Evolutionary conservation across 2,888 invertebrate genomes (phyloP).

Genomic region (Cylloceria caligata): DNA sequence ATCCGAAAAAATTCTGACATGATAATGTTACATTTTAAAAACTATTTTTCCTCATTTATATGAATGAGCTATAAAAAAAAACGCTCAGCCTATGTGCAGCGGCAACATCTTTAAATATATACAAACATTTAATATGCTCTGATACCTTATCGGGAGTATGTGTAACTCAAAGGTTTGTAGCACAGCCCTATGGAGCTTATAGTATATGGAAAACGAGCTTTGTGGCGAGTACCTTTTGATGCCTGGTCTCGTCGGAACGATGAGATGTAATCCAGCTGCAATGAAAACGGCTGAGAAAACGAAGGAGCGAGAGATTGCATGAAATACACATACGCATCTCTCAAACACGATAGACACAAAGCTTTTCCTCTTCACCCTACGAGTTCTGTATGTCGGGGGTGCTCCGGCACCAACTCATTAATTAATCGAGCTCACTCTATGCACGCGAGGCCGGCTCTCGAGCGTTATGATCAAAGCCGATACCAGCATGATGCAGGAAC

Average conservation of each 20-base stretch:
- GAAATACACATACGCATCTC: constrained; percentile 42
- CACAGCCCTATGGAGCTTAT: neutral
- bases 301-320: constrained; percentile 36
- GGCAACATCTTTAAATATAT: neutral
- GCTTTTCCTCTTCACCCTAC: constrained; percentile 46
- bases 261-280: constrained; percentile 33
- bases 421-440: constrained; percentile 63
- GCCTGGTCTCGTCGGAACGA: constrained; percentile 33
- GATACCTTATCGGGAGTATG: neutral
- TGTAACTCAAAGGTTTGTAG: constrained; percentile 1
- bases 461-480: constrained; percentile 76
- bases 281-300: constrained; percentile 36
- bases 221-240: constrained; percentile 35
- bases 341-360: constrained; percentile 61
- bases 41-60: neutral
- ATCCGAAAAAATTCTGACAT: neutral
- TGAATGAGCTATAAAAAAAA: neutral
- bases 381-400: constrained; percentile 57
- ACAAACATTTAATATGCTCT: neutral
- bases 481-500: constrained; percentile 46
- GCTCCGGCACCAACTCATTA: constrained; percentile 58
- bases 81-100: neutral
- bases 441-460: constrained; percentile 66
- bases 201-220: constrained; percentile 12
- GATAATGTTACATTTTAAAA: neutral